phyloP scores from a whole-genome alignment of 2,888 invertebrate genomes.

The Prostheceraeus crozeri region DNA sequence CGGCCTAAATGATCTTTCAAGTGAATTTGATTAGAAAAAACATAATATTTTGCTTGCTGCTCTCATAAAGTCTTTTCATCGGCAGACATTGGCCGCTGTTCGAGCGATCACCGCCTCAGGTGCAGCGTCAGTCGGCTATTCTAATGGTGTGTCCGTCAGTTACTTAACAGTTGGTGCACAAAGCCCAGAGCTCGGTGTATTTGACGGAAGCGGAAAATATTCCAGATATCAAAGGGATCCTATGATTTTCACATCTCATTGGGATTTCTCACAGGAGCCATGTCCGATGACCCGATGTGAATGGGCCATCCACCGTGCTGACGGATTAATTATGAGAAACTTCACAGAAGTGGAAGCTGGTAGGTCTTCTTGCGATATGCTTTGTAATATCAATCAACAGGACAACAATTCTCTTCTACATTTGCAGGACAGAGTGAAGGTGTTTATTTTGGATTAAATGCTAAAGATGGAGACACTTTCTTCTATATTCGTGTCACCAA shows the following conservation, averaged over 20 bases:
- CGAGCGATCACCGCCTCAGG: slow-evolving; percentile 45
- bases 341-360: slow-evolving; percentile 6
- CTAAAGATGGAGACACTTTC: slow-evolving; percentile 5
- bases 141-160: slow-evolving; percentile 46
- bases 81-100: slow-evolving; percentile 45
- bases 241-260: slow-evolving; percentile 40
- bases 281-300: slow-evolving; percentile 44
- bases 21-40: too few species aligned
- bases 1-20: too few species aligned
- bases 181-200: too few species aligned
- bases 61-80: too few species aligned
- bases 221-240: slow-evolving; percentile 37
- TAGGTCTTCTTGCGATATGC: too few species aligned
- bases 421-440: too few species aligned
- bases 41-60: too few species aligned
- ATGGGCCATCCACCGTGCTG: slow-evolving; percentile 45
- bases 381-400: too few species aligned
- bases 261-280: slow-evolving; percentile 46
- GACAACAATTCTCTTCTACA: too few species aligned
- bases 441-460: too few species aligned
- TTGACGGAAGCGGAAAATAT: slow-evolving; percentile 38
- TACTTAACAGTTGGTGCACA: slow-evolving; percentile 46
- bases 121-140: slow-evolving; percentile 42
- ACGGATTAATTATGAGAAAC: slow-evolving; percentile 42
- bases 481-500: slow-evolving; percentile 1